phyloP scores from a whole-genome alignment of 1,140 invertebrate genomes.

The Zeugodacus cucurbitae region DNA sequence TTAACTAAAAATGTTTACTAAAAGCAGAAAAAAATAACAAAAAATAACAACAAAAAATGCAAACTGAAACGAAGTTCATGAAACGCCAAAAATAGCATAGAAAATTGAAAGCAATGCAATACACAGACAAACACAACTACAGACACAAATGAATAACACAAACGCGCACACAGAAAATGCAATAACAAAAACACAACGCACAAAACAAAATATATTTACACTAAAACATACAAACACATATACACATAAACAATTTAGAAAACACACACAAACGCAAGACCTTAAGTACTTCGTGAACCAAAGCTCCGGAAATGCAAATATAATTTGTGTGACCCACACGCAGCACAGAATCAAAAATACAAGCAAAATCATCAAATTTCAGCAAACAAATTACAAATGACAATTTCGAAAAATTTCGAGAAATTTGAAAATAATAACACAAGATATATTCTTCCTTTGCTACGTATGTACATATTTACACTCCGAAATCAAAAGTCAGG shows the following conservation, averaged over 20 bases:
- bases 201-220: not conserved
- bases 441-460: no score
- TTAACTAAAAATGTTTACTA: not conserved
- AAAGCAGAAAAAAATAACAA: conserved; percentile 29
- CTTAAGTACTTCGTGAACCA: not conserved
- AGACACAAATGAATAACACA: not conserved
- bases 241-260: not conserved
- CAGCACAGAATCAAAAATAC: not conserved
- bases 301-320: not conserved
- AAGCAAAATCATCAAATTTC: not conserved
- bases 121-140: not conserved
- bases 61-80: conserved; percentile 31
- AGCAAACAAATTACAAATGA: not conserved
- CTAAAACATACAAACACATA: not conserved
- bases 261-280: not conserved
- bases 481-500: not conserved
- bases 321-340: not conserved
- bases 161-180: not conserved
- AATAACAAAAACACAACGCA: not conserved
- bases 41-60: conserved; percentile 37
- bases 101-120: not conserved
- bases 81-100: conserved; percentile 35
- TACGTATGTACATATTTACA: not conserved
- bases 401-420: not conserved
- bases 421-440: not conserved